These are phyloP conservation scores for Pristis pectinata DNA, from an alignment of 2,797 vertebrate species.

Conservation along the genomic window DNA sequence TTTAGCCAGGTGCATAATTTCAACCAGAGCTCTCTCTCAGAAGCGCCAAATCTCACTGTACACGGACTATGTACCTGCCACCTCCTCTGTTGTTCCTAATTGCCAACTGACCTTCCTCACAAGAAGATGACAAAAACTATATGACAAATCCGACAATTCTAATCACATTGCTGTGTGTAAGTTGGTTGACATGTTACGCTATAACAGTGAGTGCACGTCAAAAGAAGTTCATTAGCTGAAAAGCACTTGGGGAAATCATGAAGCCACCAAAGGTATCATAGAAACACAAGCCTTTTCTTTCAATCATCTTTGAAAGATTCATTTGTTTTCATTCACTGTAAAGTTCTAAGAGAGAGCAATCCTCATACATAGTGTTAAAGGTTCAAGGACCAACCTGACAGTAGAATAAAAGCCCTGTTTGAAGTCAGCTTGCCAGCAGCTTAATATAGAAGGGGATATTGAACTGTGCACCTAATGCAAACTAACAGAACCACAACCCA, in stretches of 20 bases:
- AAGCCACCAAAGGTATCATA: too few species aligned
- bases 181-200: too few species aligned
- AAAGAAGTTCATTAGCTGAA: too few species aligned
- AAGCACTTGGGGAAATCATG: too few species aligned
- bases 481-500: background rate
- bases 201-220: too few species aligned
- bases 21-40: background rate
- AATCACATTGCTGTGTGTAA: background rate
- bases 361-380: background rate
- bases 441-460: background rate
- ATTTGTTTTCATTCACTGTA: background rate
- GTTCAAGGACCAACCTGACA: background rate
- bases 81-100: background rate
- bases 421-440: background rate
- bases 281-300: too few species aligned
- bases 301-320: background rate
- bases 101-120: background rate
- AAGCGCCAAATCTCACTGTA: background rate
- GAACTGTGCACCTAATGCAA: background rate
- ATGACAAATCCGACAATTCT: background rate
- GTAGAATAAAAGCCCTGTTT: background rate
- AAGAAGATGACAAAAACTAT: background rate
- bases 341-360: background rate
- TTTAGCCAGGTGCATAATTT: background rate
- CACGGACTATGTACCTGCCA: background rate